Conservation (phyloP, 2,888 invertebrate genomes). For the Euclidia mi region DNA sequence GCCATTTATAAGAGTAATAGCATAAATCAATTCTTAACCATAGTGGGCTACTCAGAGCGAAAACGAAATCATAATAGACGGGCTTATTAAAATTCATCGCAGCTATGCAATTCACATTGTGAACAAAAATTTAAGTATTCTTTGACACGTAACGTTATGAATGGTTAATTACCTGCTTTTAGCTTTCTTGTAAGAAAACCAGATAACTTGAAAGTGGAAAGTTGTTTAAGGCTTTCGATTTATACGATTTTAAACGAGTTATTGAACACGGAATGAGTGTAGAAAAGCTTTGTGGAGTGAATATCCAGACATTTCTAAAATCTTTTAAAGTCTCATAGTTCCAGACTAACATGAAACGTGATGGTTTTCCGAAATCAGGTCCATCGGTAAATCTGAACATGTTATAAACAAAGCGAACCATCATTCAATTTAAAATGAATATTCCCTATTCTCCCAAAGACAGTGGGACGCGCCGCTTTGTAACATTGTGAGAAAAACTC, state of each 20-base stretch:
- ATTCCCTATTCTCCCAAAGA: too few relatives aligned
- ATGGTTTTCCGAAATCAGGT: too few relatives aligned
- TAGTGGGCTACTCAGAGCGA: conserved; percentile 66
- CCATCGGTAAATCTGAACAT: too few relatives aligned
- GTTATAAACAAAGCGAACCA: background rate
- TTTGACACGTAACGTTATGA: conserved; percentile 60
- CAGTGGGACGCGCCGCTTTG: too few relatives aligned
- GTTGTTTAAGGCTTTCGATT: conserved; percentile 23
- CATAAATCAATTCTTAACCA: conserved; percentile 77
- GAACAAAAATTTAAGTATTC: conserved; percentile 61
- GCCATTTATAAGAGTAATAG: conserved; percentile 71
- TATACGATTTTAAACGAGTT: background rate
- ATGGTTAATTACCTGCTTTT: conserved; percentile 36
- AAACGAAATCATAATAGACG: conserved; percentile 73
- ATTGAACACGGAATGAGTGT: conserved; percentile 15
- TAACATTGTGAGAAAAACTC: too few relatives aligned
- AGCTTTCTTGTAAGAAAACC: conserved; percentile 27
- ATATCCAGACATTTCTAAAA: background rate
- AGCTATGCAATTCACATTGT: conserved; percentile 67
- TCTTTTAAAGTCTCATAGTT: too few relatives aligned
- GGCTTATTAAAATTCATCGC: conserved; percentile 74
- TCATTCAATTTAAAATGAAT: conserved; percentile 1
- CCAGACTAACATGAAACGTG: too few relatives aligned
- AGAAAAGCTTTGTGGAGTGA: conserved; percentile 12
- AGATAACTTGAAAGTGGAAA: conserved; percentile 34